Conservation (phyloP, 2,888 invertebrate species). For the Alloplasta piceator region DNA sequence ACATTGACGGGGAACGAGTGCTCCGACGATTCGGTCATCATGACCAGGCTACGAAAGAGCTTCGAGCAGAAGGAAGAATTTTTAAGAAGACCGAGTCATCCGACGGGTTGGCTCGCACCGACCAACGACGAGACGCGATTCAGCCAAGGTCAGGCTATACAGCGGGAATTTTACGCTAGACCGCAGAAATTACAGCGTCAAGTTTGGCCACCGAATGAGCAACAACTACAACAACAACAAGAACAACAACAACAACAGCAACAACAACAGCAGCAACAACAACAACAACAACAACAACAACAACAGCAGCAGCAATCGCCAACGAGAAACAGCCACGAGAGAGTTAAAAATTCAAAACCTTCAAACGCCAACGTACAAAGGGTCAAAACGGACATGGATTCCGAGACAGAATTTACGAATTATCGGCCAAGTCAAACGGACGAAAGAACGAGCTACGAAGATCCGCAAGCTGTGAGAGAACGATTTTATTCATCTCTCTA, state of each 20-base stretch:
- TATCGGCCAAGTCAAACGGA: conserved; percentile 53
- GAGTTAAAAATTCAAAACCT: conserved; percentile 76
- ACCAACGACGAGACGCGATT: conserved; percentile 81
- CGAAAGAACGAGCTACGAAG: conserved; percentile 61
- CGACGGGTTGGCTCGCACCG: conserved; percentile 86
- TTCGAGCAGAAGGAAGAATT: conserved; percentile 96
- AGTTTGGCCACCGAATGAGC: conserved; percentile 88
- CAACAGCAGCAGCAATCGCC: conserved; percentile 77
- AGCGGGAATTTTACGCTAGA: conserved; percentile 91
- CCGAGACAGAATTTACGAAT: conserved; percentile 74
- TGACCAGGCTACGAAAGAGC: conserved; percentile 92
- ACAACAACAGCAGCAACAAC: conserved; percentile 17
- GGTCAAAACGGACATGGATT: conserved; percentile 83
- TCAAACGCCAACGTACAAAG: conserved; percentile 84
- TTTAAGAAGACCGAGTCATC: conserved; percentile 89
- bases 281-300: conserved; percentile 75
- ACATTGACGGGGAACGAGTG: conserved; percentile 87
- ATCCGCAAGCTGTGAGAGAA: conserved; percentile 67
- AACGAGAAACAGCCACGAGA: conserved; percentile 77
- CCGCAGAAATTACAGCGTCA: conserved; percentile 90
- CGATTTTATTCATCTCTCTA: conserved; percentile 71
- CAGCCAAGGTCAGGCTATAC: conserved; percentile 81
- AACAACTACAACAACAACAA: conserved; percentile 61
- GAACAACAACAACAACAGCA: conserved; percentile 75
- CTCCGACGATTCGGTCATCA: conserved; percentile 89